A percentile compares a stretch with the other conserved stretches of the same genome.
Evolutionary conservation across 92 coral and sea anemone genomes (phyloP).

Genomic region (Nematostella vectensis): DNA sequence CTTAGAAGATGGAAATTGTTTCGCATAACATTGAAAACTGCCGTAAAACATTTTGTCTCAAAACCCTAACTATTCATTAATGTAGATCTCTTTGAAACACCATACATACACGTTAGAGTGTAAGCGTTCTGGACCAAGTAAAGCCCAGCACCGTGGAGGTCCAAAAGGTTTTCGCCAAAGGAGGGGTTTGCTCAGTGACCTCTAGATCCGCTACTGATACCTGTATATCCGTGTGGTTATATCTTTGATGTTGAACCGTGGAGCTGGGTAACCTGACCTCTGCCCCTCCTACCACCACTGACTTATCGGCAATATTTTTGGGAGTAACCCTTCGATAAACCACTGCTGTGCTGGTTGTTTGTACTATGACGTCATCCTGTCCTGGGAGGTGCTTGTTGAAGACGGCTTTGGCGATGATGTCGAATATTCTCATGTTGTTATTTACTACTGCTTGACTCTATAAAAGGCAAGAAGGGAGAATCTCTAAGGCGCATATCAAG

Average conservation of each 20-base stretch:
- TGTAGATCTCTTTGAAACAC: no score
- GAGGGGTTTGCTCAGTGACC: no score
- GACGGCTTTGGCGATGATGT: conserved; percentile 30
- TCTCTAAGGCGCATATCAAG: no score
- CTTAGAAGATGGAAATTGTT: no score
- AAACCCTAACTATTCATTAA: no score
- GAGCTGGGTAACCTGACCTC: conserved; percentile 33
- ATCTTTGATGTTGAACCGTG: conserved; percentile 1
- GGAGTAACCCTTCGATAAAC: conserved; percentile 26
- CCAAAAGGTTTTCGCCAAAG: no score
- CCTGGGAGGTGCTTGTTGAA: conserved; percentile 32
- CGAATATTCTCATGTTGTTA: conserved; percentile 35
- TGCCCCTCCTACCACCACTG: conserved; percentile 23
- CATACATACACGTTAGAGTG: no score
- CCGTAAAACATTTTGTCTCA: no score
- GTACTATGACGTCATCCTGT: conserved; percentile 29
- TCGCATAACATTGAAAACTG: no score
- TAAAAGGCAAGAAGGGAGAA: background rate
- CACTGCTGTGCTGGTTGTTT: conserved; percentile 32
- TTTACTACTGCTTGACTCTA: conserved; percentile 32
- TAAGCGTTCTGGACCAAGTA: no score
- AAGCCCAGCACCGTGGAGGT: no score
- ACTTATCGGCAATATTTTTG: background rate
- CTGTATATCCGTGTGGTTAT: conserved; percentile 7
- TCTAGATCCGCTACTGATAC: no score